phyloP scores from a whole-genome alignment of 2,797 vertebrate species.

The Huso huso region DNA sequence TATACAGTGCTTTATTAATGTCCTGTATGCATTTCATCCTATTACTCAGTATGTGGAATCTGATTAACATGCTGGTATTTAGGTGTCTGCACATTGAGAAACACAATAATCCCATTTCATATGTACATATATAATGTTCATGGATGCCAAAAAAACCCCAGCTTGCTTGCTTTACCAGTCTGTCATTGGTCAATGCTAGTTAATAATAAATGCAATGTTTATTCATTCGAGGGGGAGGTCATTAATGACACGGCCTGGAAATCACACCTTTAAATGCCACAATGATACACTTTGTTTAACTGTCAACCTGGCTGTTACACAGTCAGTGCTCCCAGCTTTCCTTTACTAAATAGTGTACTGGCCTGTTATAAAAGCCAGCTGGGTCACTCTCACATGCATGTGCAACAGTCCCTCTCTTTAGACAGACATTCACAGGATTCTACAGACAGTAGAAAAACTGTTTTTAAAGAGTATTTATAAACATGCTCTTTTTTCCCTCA shows the following conservation, averaged over 20 bases:
- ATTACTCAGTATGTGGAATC: no score
- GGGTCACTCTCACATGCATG: slow-evolving; percentile 45
- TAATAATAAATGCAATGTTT: slow-evolving; percentile 83
- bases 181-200: slow-evolving; percentile 73
- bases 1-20: no score
- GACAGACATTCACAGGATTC: no score
- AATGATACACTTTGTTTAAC: slow-evolving; percentile 79
- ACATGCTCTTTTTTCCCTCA: no score
- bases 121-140: slow-evolving; percentile 1
- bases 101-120: slow-evolving; percentile 22
- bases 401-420: slow-evolving; percentile 1
- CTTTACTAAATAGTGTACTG: slow-evolving; percentile 65
- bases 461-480: no score
- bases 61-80: no score
- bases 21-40: no score
- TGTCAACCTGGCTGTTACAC: slow-evolving; percentile 64
- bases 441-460: no score
- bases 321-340: slow-evolving; percentile 62
- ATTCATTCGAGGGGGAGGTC: slow-evolving; percentile 72
- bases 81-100: not conserved
- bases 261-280: slow-evolving; percentile 71
- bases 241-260: slow-evolving; percentile 67
- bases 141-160: no score
- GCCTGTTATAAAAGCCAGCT: slow-evolving; percentile 55
- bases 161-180: slow-evolving; percentile 66